A percentile compares a stretch with the other conserved stretches of the same genome.
Evolutionary conservation across 1,140 invertebrate genomes (phyloP).

Genomic region (Cephus cinctus): DNA sequence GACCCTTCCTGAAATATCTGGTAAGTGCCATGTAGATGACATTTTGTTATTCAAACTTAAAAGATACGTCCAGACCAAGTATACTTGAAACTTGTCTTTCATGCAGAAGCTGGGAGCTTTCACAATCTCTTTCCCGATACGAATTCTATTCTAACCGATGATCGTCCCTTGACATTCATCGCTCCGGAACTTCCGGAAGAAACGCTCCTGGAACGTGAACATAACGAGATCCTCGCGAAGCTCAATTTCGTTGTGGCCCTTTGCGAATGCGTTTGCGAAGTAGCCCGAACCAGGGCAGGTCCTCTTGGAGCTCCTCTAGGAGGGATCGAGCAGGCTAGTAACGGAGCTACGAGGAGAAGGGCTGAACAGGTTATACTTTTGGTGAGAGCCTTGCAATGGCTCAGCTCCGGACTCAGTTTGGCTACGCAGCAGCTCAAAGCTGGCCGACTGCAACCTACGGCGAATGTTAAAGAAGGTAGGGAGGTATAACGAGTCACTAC

Average conservation of each 20-base stretch:
- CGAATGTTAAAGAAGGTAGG: slow-evolving; percentile 87
- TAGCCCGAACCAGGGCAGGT: slow-evolving; percentile 75
- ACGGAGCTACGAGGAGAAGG: slow-evolving; percentile 58
- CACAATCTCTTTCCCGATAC: slow-evolving; percentile 61
- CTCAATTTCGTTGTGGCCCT: slow-evolving; percentile 90
- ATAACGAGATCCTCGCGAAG: slow-evolving; percentile 92
- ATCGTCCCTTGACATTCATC: slow-evolving; percentile 76
- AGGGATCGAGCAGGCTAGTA: slow-evolving; percentile 42
- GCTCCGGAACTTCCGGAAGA: slow-evolving; percentile 92
- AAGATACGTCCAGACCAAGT: not conserved
- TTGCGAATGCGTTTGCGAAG: slow-evolving; percentile 86
- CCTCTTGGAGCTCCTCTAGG: slow-evolving; percentile 61
- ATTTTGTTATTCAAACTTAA: not conserved
- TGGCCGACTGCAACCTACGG: slow-evolving; percentile 83
- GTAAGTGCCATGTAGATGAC: slow-evolving; percentile 22
- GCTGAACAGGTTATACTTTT: slow-evolving; percentile 92
- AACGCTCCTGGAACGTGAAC: slow-evolving; percentile 90
- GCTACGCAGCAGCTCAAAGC: slow-evolving; percentile 85
- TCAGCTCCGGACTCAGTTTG: slow-evolving; percentile 87
- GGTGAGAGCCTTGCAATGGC: slow-evolving; percentile 84
- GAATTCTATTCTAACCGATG: slow-evolving; percentile 45
- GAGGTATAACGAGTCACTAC: too few relatives aligned
- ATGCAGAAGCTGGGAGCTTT: slow-evolving; percentile 61
- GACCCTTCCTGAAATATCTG: slow-evolving; percentile 74
- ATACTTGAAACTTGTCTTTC: slow-evolving; percentile 2